Percentiles rank a stretch among this genome's conserved stretches.
Evolutionary conservation across 2,113 vertebrate genomes (phyloP).

Genomic region (Copsychus sechellarum): DNA sequence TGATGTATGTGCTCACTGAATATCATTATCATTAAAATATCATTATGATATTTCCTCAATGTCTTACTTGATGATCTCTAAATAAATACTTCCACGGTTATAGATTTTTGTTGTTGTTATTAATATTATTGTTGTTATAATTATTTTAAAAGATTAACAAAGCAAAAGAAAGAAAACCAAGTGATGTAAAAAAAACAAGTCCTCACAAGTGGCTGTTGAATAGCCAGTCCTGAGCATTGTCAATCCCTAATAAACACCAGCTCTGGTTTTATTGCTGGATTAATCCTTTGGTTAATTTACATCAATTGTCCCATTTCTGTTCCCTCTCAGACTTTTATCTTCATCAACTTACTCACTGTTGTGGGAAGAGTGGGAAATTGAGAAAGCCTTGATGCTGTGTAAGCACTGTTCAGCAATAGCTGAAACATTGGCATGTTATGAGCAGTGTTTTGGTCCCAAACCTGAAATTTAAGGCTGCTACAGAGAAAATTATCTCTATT

Average conservation of each 20-base stretch:
- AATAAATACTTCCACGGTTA: not conserved
- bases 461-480: not conserved
- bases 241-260: not conserved
- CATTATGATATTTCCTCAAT: not conserved
- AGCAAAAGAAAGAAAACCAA: not conserved
- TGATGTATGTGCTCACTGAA: not conserved
- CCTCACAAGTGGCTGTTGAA: not conserved
- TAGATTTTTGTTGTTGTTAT: not conserved
- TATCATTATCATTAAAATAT: not conserved
- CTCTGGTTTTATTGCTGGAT: not conserved
- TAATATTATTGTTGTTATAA: not conserved
- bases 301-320: not conserved
- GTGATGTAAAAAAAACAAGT: not conserved
- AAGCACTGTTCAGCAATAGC: not conserved
- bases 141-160: not conserved
- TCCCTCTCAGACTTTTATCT: not conserved
- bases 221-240: not conserved
- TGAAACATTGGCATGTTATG: not conserved
- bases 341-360: fast-evolving
- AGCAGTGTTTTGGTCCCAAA: not conserved
- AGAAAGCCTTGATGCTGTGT: not conserved
- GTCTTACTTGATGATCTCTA: not conserved
- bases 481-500: not conserved
- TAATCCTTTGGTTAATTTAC: not conserved
- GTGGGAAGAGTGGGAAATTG: not conserved